phyloP scores from a whole-genome alignment of 2,113 vertebrate genomes.

The Cryptomyrus ogoouensis region DNA sequence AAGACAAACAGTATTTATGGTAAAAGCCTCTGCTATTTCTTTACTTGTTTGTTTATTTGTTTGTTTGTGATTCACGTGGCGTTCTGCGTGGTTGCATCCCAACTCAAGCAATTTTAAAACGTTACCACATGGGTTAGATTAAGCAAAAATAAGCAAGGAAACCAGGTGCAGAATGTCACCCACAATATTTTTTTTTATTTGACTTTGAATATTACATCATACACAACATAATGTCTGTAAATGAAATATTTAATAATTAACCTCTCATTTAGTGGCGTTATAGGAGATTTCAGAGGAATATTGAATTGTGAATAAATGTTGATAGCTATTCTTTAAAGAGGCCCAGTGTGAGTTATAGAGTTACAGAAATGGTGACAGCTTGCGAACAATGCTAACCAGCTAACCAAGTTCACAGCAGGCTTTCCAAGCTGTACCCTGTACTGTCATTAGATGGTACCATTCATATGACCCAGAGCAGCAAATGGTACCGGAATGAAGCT shows the following conservation, averaged over 20 bases:
- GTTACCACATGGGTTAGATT: neutral
- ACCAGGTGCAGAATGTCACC: neutral
- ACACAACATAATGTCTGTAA: neutral
- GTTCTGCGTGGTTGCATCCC: neutral
- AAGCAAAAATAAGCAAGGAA: neutral
- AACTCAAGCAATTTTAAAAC: neutral
- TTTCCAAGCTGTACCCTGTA: neutral
- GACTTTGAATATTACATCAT: neutral
- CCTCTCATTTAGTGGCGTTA: neutral
- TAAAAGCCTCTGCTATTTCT: constrained; percentile 46
- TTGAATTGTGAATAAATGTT: neutral
- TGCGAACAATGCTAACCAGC: neutral
- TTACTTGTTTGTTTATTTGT: constrained; percentile 21
- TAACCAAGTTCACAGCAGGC: neutral
- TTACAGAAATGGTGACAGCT: neutral
- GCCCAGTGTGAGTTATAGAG: neutral
- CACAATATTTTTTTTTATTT: neutral
- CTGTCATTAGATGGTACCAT: neutral
- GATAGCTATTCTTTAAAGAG: neutral
- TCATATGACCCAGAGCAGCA: neutral
- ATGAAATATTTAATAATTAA: neutral
- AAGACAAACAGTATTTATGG: constrained; percentile 58
- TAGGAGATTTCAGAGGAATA: neutral
- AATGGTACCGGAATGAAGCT: neutral
- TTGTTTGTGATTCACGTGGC: neutral